Conservation (phyloP, 2,888 invertebrate species). For the Pseudococcus longispinus region DNA sequence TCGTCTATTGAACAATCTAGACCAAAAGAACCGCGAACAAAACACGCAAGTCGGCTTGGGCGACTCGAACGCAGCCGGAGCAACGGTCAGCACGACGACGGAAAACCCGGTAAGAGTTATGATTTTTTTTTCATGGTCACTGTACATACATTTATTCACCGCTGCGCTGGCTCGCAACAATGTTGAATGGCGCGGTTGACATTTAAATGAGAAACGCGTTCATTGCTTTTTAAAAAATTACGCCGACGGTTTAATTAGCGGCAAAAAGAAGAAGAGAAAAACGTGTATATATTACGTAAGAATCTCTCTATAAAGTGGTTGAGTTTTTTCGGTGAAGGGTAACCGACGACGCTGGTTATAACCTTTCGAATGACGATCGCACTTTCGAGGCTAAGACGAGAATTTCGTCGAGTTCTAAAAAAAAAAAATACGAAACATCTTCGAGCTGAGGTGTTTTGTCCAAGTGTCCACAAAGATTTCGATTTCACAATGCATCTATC, state of each 20-base stretch:
- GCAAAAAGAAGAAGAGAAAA: conserved; percentile 1
- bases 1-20: conserved; percentile 59
- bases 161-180: neutral
- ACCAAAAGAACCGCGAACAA: conserved; percentile 59
- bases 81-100: conserved; percentile 42
- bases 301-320: conserved; percentile 16
- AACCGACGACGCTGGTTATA: conserved; percentile 38
- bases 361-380: conserved; percentile 28
- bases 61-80: conserved; percentile 41
- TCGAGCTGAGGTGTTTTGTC: neutral
- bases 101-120: conserved; percentile 53
- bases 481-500: neutral
- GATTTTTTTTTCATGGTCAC: conserved; percentile 10
- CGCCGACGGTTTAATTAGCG: conserved; percentile 16
- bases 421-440: neutral
- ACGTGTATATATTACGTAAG: conserved; percentile 38
- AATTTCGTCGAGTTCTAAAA: neutral
- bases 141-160: conserved; percentile 26
- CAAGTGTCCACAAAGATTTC: neutral
- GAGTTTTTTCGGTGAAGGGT: conserved; percentile 43
- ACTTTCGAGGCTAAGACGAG: conserved; percentile 32
- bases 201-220: conserved; percentile 31
- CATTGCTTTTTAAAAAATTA: conserved; percentile 17
- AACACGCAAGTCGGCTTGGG: conserved; percentile 59
- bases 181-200: conserved; percentile 12